Evolutionary conservation across 1,140 invertebrate species (phyloP).

Genomic region (Sesamia nonagrioides): DNA sequence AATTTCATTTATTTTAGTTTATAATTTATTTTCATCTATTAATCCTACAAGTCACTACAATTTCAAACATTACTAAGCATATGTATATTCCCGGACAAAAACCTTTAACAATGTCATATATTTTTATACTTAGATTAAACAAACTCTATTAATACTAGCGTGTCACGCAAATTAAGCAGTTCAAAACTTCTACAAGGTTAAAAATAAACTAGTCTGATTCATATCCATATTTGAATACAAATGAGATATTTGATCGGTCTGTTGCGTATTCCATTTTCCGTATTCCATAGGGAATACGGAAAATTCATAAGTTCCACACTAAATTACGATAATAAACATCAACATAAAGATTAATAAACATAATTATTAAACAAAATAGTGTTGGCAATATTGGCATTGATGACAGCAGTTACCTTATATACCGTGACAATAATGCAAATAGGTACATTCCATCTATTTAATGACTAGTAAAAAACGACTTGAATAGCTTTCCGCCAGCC

Average conservation of each 20-base stretch:
- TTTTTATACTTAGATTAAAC: conserved; percentile 10
- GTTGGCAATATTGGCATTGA: too few species aligned
- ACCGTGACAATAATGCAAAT: too few species aligned
- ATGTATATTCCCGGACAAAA: background rate
- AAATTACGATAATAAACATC: too few species aligned
- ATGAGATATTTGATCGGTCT: too few species aligned
- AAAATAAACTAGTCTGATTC: background rate
- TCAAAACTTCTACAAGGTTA: conserved; percentile 9
- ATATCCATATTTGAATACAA: background rate
- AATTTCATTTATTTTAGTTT: too few species aligned
- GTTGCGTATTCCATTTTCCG: background rate
- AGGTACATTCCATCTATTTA: too few species aligned
- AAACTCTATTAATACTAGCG: background rate
- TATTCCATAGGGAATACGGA: background rate
- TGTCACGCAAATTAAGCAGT: conserved; percentile 19
- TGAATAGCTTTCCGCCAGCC: too few species aligned
- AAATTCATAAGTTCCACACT: too few species aligned
- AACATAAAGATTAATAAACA: too few species aligned
- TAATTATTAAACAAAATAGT: too few species aligned
- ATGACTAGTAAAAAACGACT: too few species aligned
- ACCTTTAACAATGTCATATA: background rate
- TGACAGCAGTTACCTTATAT: too few species aligned
- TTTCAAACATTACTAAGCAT: background rate
- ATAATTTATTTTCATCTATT: background rate
- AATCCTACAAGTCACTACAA: background rate